Evolutionary conservation across 2,113 vertebrate species (phyloP), one percentile per base, ranked within the genome.

Genomic region (Amphiprion ocellaris): DNA sequence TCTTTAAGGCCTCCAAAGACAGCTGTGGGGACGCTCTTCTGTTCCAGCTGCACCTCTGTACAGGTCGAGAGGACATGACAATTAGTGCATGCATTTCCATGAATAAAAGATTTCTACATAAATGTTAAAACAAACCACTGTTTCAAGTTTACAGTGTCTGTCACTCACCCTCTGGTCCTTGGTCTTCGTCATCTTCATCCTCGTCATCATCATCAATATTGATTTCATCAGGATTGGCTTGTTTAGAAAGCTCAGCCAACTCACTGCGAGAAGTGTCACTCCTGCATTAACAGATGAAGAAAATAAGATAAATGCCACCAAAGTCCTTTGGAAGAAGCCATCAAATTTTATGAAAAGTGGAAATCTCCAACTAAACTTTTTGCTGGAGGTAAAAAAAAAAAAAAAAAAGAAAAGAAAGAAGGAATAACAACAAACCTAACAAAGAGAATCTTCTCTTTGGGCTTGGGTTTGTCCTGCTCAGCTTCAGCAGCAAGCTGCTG

Each of bases 1-100:
- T 97, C 96, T 79, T 96, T 97, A 39, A 98, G 96, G 5, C 97
- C 96, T 61, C 97, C 97, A 0, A 98, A 98, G 54, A 98, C 97
- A 0, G 96, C 96, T 0, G 96, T 93, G 0, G 97, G 97, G 50
- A 98, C 93, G 0, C 92, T 95, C 86, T 97, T 96, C 93, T 98
- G 97, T 84, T 98, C 97, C 69, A 98, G 91, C 21, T 94, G 96
- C 41, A 98, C 97, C 90, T 98, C 97, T 98, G 93, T 64, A 47
- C 76, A 69, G 55, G 4, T n/a, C 46, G 39, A 69, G 33, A 79
- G 19, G 3, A 41, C 21, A 68, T 39, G 10, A 69, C 4, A 16
- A 17, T 82, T 30, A 84, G 39, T 30, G 41, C 7, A 52, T 52
- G 19, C 4, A 69, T 47, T 16, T 21, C 39, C 1, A 72, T 24